phyloP scores from a whole-genome alignment of 2,888 invertebrate genomes.

The Periphyllus acericola region DNA sequence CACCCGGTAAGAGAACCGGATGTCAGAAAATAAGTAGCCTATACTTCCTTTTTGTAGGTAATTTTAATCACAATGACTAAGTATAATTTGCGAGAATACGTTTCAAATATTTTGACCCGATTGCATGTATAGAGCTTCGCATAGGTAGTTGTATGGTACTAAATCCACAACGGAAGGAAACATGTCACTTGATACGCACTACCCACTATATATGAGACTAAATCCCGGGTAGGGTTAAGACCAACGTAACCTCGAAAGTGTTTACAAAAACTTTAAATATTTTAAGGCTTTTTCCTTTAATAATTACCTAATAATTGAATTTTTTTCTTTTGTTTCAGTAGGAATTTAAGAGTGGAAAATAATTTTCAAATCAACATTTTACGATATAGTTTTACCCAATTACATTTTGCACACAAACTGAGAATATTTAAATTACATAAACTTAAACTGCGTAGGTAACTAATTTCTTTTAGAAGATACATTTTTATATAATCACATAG shows the following conservation, averaged over 20 bases:
- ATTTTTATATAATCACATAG: too few species aligned
- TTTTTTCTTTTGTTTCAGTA: too few species aligned
- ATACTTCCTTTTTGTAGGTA: conserved; percentile 27
- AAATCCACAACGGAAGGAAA: conserved; percentile 43
- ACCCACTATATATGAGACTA: neutral
- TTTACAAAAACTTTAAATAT: conserved; percentile 10
- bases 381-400: too few species aligned
- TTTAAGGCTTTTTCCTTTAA: neutral
- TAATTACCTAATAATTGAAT: neutral
- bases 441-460: too few species aligned
- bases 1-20: neutral
- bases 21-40: conserved; percentile 26
- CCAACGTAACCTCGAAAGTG: conserved; percentile 36
- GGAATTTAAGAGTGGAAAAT: too few species aligned
- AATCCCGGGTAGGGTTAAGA: conserved; percentile 40
- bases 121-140: conserved; percentile 46
- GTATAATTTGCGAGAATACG: conserved; percentile 24
- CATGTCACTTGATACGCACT: conserved; percentile 37
- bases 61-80: neutral
- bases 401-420: too few species aligned
- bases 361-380: too few species aligned
- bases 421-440: too few species aligned
- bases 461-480: too few species aligned
- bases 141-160: conserved; percentile 49
- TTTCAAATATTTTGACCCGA: conserved; percentile 55